Conservation (phyloP, 2,888 invertebrate species). For the Leptogaster cylindrica region DNA sequence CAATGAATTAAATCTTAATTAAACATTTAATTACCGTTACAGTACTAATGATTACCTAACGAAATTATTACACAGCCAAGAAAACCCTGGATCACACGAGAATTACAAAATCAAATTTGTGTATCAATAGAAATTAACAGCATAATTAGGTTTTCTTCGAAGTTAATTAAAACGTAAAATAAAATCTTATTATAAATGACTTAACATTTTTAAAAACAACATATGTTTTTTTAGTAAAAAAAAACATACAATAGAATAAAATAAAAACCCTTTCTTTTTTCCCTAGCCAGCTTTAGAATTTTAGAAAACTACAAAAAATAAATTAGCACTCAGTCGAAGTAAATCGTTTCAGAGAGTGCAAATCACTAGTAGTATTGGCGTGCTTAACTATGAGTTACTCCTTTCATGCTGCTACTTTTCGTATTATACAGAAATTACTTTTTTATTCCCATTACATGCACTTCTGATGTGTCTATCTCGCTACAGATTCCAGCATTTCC, state of each 20-base stretch:
- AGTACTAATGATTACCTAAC: constrained; percentile 15
- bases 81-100: constrained; percentile 45
- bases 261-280: no score
- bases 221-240: no score
- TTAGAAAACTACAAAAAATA: not conserved
- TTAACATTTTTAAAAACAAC: no score
- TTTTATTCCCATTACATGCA: not conserved
- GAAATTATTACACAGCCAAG: constrained; percentile 46
- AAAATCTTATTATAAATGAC: no score
- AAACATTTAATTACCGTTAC: constrained; percentile 23
- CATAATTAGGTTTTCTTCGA: not conserved
- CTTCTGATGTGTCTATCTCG: constrained; percentile 47
- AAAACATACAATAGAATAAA: no score
- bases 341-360: constrained; percentile 11
- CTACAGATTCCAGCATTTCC: constrained; percentile 87
- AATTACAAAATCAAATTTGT: constrained; percentile 7
- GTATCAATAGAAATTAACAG: constrained; percentile 10
- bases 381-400: not conserved
- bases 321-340: not conserved
- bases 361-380: constrained; percentile 7
- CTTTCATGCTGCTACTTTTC: not conserved
- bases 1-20: constrained; percentile 3
- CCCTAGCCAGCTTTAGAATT: no score
- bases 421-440: not conserved
- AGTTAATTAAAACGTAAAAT: no score